Percentiles rank a stretch among this genome's conserved stretches.
These are phyloP conservation scores for Prionailurus viverrinus DNA, from an alignment of 2,113 vertebrate species.

Conservation along the genomic window DNA sequence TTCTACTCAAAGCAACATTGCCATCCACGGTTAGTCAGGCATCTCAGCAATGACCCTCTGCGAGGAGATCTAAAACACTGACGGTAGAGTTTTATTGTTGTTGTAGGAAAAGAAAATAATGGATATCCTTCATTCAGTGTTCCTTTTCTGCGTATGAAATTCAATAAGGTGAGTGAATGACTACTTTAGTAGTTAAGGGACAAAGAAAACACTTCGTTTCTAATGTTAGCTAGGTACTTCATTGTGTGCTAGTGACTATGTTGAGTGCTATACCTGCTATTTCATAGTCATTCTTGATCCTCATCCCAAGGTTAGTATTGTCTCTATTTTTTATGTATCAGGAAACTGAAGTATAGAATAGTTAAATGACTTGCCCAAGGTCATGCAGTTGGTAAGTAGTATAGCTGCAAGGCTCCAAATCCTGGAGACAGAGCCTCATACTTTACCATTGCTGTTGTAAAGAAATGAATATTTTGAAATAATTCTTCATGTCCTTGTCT, in stretches of 20 bases:
- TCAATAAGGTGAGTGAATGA: neutral
- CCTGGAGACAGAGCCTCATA: neutral
- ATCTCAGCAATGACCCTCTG: neutral
- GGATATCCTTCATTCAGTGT: neutral
- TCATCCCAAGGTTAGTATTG: neutral
- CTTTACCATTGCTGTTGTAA: neutral
- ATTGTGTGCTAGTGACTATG: neutral
- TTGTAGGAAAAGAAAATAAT: neutral
- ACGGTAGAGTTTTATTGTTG: neutral
- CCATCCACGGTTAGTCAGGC: neutral
- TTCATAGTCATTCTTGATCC: neutral
- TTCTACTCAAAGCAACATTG: neutral
- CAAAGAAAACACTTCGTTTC: neutral
- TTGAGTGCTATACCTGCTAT: neutral
- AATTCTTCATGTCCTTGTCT: constrained; percentile 9
- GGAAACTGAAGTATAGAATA: neutral
- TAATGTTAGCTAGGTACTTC: neutral
- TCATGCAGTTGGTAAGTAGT: neutral
- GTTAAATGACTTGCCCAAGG: neutral
- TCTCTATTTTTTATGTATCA: neutral
- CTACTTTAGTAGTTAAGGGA: neutral
- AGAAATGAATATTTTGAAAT: neutral
- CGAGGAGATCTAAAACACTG: neutral
- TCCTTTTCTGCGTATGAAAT: neutral
- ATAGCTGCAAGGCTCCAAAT: neutral